A percentile compares a stretch with the other conserved stretches of the same genome.
phyloP scores from a whole-genome alignment of 2,888 invertebrate genomes.

The Carabus problematicus region DNA sequence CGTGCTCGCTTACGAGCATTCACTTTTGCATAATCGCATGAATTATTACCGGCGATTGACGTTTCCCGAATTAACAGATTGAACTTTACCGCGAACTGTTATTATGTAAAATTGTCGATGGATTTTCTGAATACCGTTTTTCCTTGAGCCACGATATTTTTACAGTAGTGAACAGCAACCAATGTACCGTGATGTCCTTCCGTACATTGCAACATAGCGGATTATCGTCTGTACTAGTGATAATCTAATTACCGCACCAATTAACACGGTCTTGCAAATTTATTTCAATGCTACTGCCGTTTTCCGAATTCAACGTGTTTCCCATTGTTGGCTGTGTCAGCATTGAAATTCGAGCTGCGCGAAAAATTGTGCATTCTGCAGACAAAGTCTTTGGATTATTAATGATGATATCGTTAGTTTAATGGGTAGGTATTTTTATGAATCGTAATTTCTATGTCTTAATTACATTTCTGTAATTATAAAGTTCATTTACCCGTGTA shows the following conservation, averaged over 20 bases:
- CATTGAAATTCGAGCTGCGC: no score
- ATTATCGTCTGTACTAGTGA: constrained; percentile 20
- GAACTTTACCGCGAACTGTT: not conserved
- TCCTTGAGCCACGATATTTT: constrained; percentile 1
- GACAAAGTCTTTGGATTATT: no score
- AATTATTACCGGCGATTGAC: not conserved
- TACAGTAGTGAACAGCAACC: not conserved
- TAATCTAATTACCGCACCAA: constrained; percentile 24
- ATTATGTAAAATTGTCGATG: constrained; percentile 5
- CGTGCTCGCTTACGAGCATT: not conserved
- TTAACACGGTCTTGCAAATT: constrained; percentile 18
- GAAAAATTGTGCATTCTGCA: no score
- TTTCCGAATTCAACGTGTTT: not conserved
- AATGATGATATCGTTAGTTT: no score
- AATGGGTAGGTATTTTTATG: no score
- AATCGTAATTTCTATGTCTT: no score
- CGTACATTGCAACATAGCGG: constrained; percentile 5
- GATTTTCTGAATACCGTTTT: not conserved
- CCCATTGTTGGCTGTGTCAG: no score
- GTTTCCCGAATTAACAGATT: not conserved
- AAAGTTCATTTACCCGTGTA: no score
- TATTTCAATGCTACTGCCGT: constrained; percentile 19
- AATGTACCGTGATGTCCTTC: constrained; percentile 16
- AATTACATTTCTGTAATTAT: no score
- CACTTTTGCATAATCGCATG: no score